Conservation (phyloP, 30 jellyfish, hydroid and myxozoan genomes). For the Rhopilema esculentum region DNA sequence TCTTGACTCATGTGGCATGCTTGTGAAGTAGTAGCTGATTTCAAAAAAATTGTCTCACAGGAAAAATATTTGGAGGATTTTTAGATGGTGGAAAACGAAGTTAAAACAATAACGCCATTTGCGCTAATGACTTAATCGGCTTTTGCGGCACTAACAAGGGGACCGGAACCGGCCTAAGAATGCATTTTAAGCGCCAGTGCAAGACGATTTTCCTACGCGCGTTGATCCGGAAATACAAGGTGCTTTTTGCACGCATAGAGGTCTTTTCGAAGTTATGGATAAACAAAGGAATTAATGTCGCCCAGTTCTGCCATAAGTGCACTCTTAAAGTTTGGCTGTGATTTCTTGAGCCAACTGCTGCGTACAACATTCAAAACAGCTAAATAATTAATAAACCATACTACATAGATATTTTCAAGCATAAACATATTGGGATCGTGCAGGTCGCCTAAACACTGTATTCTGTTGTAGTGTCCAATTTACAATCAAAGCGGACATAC, state of each 20-base stretch:
- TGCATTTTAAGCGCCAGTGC: background rate
- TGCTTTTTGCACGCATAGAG: conserved; percentile 16
- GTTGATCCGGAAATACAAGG: conserved; percentile 47
- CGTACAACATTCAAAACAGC: conserved; percentile 4
- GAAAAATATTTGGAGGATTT: background rate
- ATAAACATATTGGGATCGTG: background rate
- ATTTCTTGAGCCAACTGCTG: conserved; percentile 29
- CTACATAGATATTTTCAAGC: background rate
- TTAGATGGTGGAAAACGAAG: background rate
- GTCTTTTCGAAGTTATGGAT: background rate
- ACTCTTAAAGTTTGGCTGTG: conserved; percentile 15
- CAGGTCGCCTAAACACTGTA: background rate
- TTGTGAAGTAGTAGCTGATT: background rate
- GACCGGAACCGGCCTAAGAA: background rate
- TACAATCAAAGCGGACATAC: background rate
- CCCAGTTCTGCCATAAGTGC: background rate
- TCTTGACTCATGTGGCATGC: background rate
- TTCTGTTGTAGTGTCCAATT: background rate
- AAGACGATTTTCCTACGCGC: background rate
- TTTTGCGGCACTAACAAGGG: background rate
- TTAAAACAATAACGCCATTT: background rate
- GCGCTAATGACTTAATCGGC: background rate
- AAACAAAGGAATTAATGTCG: background rate
- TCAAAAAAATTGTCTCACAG: background rate
- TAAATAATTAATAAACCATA: conserved; percentile 1